phyloP scores from a whole-genome alignment of 2,888 invertebrate species.

The Galeopsomyia nigrocyanea region DNA sequence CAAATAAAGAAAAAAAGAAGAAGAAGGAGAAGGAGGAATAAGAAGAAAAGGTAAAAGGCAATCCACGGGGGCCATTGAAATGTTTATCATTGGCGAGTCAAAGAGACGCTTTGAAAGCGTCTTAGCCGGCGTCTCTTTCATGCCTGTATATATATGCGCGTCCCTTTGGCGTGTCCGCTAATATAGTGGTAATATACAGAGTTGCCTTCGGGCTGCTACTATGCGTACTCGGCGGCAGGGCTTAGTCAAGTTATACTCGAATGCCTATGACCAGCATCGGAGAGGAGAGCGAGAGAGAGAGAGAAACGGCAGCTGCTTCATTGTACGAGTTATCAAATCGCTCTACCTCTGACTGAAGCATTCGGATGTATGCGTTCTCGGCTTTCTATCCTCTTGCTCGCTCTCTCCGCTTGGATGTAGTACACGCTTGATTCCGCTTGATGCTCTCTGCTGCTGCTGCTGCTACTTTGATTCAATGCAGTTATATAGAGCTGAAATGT shows the following conservation, averaged over 20 bases:
- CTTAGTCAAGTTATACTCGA: too few species aligned
- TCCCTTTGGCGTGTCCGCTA: constrained; percentile 38
- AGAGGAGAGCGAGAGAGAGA: too few species aligned
- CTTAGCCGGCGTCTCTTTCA: constrained; percentile 2
- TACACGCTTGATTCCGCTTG: too few species aligned
- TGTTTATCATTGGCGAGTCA: constrained; percentile 30
- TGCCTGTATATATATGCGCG: constrained; percentile 7
- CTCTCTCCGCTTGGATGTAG: too few species aligned
- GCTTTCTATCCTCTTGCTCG: too few species aligned
- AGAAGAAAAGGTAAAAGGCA: neutral
- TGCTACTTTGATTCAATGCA: neutral
- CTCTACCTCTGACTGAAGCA: constrained; percentile 30
- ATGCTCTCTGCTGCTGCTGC: neutral
- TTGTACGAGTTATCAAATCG: constrained; percentile 53
- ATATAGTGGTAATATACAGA: constrained; percentile 22
- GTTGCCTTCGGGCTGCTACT: too few species aligned
- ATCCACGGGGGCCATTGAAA: constrained; percentile 11
- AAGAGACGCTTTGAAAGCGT: constrained; percentile 9
- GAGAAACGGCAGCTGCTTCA: constrained; percentile 39
- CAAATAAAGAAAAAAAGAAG: constrained; percentile 6
- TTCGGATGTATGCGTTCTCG: neutral
- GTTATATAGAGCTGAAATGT: too few species aligned
- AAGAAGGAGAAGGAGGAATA: neutral
- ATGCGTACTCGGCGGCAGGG: too few species aligned
- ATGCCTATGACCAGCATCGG: too few species aligned